Conservation (phyloP, 2,888 invertebrate species). For the Holacanthella duospinosa region DNA sequence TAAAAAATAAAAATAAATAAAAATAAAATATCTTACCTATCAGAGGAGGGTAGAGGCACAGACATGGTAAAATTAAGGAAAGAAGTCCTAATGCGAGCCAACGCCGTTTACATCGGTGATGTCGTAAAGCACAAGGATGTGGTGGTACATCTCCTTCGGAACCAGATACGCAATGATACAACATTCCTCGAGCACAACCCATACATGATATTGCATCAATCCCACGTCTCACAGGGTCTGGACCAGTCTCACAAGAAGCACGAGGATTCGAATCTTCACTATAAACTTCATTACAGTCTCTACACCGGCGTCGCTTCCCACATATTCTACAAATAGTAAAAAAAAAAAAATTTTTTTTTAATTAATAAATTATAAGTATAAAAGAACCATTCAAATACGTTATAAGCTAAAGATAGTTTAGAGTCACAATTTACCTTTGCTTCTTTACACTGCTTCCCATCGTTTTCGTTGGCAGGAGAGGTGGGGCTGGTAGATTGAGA, state of each 20-base stretch:
- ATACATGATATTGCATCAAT: constrained; percentile 76
- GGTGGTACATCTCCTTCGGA: constrained; percentile 75
- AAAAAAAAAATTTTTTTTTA: too few species aligned
- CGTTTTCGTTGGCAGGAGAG: constrained; percentile 37
- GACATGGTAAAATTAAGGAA: constrained; percentile 78
- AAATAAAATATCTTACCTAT: too few species aligned
- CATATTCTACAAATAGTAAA: constrained; percentile 26
- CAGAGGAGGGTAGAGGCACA: constrained; percentile 86
- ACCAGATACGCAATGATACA: constrained; percentile 88
- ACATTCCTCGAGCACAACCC: constrained; percentile 52
- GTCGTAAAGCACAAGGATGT: constrained; percentile 54
- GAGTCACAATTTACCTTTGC: constrained; percentile 19
- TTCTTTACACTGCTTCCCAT: constrained; percentile 37
- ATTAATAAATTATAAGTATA: too few species aligned
- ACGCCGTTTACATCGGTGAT: constrained; percentile 63
- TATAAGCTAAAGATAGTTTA: background rate
- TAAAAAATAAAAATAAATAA: too few species aligned
- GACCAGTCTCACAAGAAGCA: constrained; percentile 52
- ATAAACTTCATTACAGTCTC: constrained; percentile 51
- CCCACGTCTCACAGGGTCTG: constrained; percentile 49
- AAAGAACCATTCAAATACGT: background rate
- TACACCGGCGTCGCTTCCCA: constrained; percentile 41
- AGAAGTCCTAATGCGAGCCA: constrained; percentile 79
- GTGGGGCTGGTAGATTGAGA: constrained; percentile 36
- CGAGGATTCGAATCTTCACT: constrained; percentile 71